Evolutionary conservation across 2,888 invertebrate genomes (phyloP).

Genomic region (Apeira syringaria): DNA sequence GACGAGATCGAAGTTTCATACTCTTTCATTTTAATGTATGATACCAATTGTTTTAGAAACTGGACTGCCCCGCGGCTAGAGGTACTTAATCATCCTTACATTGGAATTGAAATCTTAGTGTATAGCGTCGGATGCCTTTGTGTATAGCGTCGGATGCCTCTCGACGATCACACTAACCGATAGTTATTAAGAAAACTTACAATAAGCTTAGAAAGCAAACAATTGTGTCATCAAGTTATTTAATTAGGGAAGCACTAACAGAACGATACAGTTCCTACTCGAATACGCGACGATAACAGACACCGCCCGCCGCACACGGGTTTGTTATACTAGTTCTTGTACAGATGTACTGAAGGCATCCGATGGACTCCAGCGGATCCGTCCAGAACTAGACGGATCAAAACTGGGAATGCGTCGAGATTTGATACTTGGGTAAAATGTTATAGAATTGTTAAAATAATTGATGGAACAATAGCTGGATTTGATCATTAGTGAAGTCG

Average conservation of each 20-base stretch:
- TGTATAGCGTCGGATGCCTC: conserved; percentile 56
- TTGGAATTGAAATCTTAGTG: conserved; percentile 68
- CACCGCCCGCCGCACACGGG: conserved; percentile 61
- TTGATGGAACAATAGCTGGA: conserved; percentile 35
- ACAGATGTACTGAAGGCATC: conserved; percentile 51
- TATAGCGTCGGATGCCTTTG: conserved; percentile 55
- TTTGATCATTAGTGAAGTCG: too few relatives aligned
- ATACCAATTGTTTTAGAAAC: conserved; percentile 58
- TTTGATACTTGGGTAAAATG: conserved; percentile 51
- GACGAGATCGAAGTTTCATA: conserved; percentile 60
- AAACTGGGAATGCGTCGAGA: conserved; percentile 56
- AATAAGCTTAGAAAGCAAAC: conserved; percentile 37
- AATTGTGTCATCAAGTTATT: conserved; percentile 54
- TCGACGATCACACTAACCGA: conserved; percentile 45
- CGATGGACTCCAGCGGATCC: conserved; percentile 38
- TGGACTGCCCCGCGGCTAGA: conserved; percentile 52
- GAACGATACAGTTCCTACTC: conserved; percentile 78
- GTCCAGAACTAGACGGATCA: conserved; percentile 41
- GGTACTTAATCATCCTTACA: conserved; percentile 60
- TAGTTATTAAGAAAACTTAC: conserved; percentile 30
- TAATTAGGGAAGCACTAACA: conserved; percentile 59
- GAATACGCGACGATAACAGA: conserved; percentile 58
- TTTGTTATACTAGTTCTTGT: conserved; percentile 47
- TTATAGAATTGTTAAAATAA: conserved; percentile 27
- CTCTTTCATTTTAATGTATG: conserved; percentile 61